Evolutionary conservation across 2,888 invertebrate genomes (phyloP).

Genomic region (Hylaea fasciaria): DNA sequence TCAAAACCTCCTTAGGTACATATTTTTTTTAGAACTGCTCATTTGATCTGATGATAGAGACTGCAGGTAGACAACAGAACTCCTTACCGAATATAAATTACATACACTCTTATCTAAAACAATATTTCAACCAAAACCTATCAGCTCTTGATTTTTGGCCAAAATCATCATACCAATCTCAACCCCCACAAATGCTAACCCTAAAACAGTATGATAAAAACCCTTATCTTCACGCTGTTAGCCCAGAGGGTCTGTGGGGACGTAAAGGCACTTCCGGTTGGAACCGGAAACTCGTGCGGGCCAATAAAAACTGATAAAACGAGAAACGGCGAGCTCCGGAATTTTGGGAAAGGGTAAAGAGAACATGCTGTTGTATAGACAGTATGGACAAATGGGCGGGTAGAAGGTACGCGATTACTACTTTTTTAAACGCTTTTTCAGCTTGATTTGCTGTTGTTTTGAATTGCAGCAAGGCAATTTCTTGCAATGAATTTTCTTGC

Average conservation of each 20-base stretch:
- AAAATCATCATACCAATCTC: not conserved
- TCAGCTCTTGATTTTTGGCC: not conserved
- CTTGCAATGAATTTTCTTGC: too few species aligned
- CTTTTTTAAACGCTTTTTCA: too few species aligned
- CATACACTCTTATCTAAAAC: too few species aligned
- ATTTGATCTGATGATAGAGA: too few species aligned
- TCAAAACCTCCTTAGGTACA: too few species aligned
- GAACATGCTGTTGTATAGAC: not conserved
- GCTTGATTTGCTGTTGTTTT: too few species aligned
- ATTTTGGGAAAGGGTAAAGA: conserved; percentile 27
- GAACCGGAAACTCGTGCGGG: conserved; percentile 40
- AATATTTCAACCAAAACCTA: too few species aligned
- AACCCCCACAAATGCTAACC: conserved; percentile 8
- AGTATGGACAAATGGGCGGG: conserved; percentile 9
- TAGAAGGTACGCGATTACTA: not conserved
- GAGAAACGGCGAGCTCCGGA: conserved; percentile 39
- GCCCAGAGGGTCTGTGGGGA: conserved; percentile 27
- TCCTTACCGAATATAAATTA: too few species aligned
- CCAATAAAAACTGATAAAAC: conserved; percentile 59
- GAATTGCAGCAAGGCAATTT: too few species aligned
- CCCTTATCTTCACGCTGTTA: conserved; percentile 12
- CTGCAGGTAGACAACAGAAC: too few species aligned
- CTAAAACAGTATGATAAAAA: conserved; percentile 18
- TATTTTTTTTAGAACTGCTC: too few species aligned
- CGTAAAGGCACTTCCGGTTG: conserved; percentile 31